Evolutionary conservation across 2,113 vertebrate genomes (phyloP), one percentile per base, ranked within the genome.

Genomic region (Puma concolor): DNA sequence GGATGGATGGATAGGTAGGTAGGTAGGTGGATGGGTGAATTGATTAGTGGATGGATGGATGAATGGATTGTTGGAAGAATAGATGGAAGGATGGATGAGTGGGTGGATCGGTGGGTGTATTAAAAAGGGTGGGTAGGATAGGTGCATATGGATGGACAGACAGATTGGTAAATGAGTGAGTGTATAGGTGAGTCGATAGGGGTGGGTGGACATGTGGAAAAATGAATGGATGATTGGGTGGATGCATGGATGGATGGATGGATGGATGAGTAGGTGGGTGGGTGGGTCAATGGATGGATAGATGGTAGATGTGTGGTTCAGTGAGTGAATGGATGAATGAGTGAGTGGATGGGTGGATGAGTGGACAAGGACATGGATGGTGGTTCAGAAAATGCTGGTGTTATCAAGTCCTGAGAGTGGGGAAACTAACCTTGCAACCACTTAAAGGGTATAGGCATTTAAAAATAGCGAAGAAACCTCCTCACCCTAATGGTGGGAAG

Each of bases 391-490:
- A 88, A 60, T 38, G 17, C 41, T 74, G 52, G 27, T 64, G 64
- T 81, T 76, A 64, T 23, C 60, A 83, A 71, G 36, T 52, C 64
- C 88, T n/a, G 71, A 90, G 50, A 36, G 33, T 60, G 36, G 33
- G 36, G 48, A 48, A 48, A 48, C 54, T 41, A 87, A 84, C 38
- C 44, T 38, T 17, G 69, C 44, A 52, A 50, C 21, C 48, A 66
- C 2, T 31, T 63, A 92, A 93, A 80, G 19, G 25, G 27, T 50
- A 71, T n/a, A 86, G 81, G 38, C 19, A 44, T 89, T 88, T 54
- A 93, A 57, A 90, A 95, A 92, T 25, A 87, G 74, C 76, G 44
- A 91, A 96, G 90, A n/a, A 97, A 83, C 15, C 79, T 81, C 63
- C 44, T 50, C 66, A 21, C 25, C 52, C 48, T 52, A 93, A 36